These are phyloP conservation scores for Tiliacea citrago DNA, from an alignment of 2,888 invertebrate genomes.

Conservation along the genomic window DNA sequence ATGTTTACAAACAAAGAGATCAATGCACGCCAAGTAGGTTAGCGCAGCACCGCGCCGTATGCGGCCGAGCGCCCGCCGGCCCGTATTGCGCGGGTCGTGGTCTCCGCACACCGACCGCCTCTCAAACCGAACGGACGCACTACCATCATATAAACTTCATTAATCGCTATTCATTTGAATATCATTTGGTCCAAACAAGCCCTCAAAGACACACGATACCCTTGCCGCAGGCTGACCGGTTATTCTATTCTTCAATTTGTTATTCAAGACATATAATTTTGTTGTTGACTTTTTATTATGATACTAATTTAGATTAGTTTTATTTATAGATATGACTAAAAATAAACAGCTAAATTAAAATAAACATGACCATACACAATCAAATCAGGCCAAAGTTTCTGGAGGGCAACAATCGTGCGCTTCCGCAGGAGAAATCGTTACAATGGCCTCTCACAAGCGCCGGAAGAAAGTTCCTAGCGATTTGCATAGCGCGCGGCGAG, in stretches of 20 bases:
- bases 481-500: conserved; percentile 84
- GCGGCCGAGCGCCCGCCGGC: conserved; percentile 71
- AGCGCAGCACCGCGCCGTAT: conserved; percentile 79
- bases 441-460: conserved; percentile 83
- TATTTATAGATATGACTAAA: conserved; percentile 45
- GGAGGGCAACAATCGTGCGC: conserved; percentile 75
- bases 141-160: conserved; percentile 39
- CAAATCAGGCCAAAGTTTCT: conserved; percentile 70
- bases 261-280: conserved; percentile 22
- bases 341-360: conserved; percentile 29
- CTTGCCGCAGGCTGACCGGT: conserved; percentile 9
- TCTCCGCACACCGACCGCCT: conserved; percentile 67
- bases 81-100: conserved; percentile 89
- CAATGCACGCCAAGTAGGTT: conserved; percentile 90
- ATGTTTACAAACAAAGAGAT: conserved; percentile 91
- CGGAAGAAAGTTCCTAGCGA: conserved; percentile 89
- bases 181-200: conserved; percentile 18
- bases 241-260: conserved; percentile 13
- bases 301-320: conserved; percentile 24
- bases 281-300: conserved; percentile 14
- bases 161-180: conserved; percentile 39
- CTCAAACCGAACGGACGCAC: conserved; percentile 55
- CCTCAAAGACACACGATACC: conserved; percentile 1
- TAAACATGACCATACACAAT: conserved; percentile 35
- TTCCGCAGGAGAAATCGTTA: conserved; percentile 85